Evolutionary conservation across 2,113 vertebrate genomes (phyloP).

Genomic region (Salvelinus sp.): DNA sequence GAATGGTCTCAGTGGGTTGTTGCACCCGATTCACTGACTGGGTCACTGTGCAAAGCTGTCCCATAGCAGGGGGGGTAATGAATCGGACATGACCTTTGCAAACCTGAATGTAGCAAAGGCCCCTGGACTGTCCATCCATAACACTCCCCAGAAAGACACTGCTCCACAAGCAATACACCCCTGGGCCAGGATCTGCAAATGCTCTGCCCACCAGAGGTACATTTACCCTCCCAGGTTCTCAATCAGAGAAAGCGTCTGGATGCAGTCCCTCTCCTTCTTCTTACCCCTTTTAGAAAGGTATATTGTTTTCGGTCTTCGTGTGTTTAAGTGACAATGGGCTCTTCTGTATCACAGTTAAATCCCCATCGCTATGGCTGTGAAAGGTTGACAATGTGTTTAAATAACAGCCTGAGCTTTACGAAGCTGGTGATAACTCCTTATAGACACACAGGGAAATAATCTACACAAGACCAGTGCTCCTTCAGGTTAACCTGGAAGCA

Average conservation of each 20-base stretch:
- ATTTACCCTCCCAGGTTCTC: conserved; percentile 5
- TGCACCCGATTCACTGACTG: not conserved
- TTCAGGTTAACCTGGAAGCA: not conserved
- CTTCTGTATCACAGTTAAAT: conserved; percentile 18
- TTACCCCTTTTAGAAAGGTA: conserved; percentile 29
- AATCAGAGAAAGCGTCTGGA: conserved; percentile 8
- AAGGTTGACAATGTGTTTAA: not conserved
- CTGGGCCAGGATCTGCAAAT: not conserved
- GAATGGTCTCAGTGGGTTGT: not conserved
- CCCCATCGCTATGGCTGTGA: conserved; percentile 4
- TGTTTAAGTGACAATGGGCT: conserved; percentile 28
- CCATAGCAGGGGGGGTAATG: not conserved
- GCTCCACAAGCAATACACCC: conserved; percentile 7
- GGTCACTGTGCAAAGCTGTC: not conserved
- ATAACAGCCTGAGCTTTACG: not conserved
- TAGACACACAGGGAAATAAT: not conserved
- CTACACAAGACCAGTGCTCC: not conserved
- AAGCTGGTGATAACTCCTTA: not conserved
- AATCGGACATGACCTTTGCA: conserved; percentile 7
- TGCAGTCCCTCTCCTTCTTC: conserved; percentile 31
- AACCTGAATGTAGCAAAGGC: not conserved
- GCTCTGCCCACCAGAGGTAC: conserved; percentile 11
- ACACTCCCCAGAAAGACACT: not conserved
- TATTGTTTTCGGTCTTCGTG: conserved; percentile 25
- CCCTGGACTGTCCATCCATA: not conserved